Base-by-base conservation (phyloP, 1,140 invertebrate species). In the Drosophila funebris region DNA sequence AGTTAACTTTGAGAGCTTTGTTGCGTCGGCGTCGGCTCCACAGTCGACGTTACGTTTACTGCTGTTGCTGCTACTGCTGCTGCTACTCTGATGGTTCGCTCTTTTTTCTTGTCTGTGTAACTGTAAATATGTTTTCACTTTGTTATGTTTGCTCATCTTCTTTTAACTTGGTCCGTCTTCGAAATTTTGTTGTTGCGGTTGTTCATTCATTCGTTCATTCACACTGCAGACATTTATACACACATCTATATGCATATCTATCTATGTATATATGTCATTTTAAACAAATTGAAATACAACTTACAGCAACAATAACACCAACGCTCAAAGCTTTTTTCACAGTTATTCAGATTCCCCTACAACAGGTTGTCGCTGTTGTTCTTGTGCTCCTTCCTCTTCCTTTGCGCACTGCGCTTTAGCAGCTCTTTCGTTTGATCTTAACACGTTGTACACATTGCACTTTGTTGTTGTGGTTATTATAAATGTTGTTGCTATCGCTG, bases 61-160 rank as follows among this genome's bases (percentile, higher is more conserved):
- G 69, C 9, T 9, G 50, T 3, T 20, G 64, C 4, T n/a, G 36
- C 13, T 20, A 46, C 14, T 56, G 24, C 31, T 46, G 48, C 44
- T 71, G 52, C 43, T 57, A 14, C 57, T 43, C 41, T 52, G 56
- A 72, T 57, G 41, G 24, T 58, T 41, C 60, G 60, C 61, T 58
- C 54, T 58, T 72, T 44, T 70, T 41, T 79, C 54, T 67, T 71
- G 58, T 74, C 63, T 80, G 53, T 64, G 66, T 88, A 87, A 87
- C 83, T 87, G 83, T 87, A 88, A 87, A 87, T 87, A 83, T 88
- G 83, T 87, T 87, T 87, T 87, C 83, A 87, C 83, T 87, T 87
- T 85, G 81, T 73, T 69, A 73, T 73, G 71, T 82, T 87, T 85
- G 83, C 78, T 74, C 82, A 85, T 87, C 82, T 71, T 50, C 71